phyloP scores from a whole-genome alignment of 92 coral and sea anemone species.

The Montipora capitata region DNA sequence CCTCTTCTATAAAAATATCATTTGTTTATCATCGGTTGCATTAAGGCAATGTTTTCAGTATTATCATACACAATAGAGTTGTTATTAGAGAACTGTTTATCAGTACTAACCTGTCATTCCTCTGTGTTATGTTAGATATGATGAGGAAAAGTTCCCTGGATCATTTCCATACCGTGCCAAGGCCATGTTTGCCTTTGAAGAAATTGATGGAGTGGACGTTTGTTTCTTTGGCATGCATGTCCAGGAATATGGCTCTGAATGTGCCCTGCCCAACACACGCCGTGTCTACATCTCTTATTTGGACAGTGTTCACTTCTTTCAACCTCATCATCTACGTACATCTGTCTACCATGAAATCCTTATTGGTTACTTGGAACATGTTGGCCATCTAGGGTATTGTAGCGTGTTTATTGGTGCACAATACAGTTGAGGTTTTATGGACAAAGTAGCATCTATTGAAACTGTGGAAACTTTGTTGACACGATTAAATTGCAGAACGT shows the following conservation, averaged over 20 bases:
- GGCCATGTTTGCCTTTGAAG: conserved; percentile 99
- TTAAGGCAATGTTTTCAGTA: too few relatives aligned
- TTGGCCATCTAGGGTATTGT: conserved; percentile 90
- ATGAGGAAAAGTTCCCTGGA: conserved; percentile 91
- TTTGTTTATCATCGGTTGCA: too few relatives aligned
- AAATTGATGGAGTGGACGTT: conserved; percentile 94
- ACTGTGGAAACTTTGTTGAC: too few relatives aligned
- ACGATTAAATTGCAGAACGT: too few relatives aligned
- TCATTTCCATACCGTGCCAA: conserved; percentile 97
- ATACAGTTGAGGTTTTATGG: too few relatives aligned
- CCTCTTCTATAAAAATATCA: too few relatives aligned
- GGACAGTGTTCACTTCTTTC: conserved; percentile 99
- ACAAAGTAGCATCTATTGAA: too few relatives aligned
- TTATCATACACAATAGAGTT: too few relatives aligned
- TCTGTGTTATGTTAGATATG: conserved; percentile 76
- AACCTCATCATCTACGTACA: conserved; percentile 92
- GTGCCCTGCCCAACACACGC: conserved; percentile 96
- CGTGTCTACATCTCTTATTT: conserved; percentile 96
- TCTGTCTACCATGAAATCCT: conserved; percentile 98
- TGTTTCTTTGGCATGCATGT: conserved; percentile 99
- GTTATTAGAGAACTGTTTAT: too few relatives aligned
- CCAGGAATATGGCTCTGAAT: conserved; percentile 98
- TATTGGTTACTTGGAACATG: conserved; percentile 98
- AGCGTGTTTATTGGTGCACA: too few relatives aligned
- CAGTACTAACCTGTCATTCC: background rate